A percentile compares a stretch with the other conserved stretches of the same genome.
These are phyloP conservation scores for Pseudomyrmex pallidus DNA, from an alignment of 1,140 invertebrate species.

Conservation along the genomic window DNA sequence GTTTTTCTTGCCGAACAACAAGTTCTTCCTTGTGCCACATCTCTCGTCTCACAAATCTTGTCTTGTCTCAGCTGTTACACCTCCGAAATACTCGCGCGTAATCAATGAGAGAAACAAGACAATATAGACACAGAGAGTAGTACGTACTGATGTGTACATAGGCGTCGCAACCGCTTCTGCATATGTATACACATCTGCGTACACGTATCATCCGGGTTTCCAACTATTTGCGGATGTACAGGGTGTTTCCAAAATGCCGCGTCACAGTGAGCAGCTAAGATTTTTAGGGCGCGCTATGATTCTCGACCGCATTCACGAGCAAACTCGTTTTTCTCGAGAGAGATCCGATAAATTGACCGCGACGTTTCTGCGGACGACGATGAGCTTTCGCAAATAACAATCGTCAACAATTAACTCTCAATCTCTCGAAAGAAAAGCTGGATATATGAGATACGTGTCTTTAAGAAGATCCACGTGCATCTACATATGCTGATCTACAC, in stretches of 20 bases:
- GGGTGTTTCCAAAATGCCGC: conserved; percentile 42
- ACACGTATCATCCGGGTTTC: conserved; percentile 19
- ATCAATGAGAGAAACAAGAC: conserved; percentile 64
- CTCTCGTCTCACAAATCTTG: conserved; percentile 71
- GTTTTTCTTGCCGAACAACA: conserved; percentile 7
- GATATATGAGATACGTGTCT: background rate
- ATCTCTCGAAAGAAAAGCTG: too few relatives aligned
- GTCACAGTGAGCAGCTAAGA: conserved; percentile 38
- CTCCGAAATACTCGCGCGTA: conserved; percentile 71
- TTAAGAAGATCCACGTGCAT: background rate
- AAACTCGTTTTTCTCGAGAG: background rate
- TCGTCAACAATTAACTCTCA: background rate
- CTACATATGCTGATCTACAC: background rate
- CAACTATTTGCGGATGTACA: conserved; percentile 18
- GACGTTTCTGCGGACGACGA: conserved; percentile 1
- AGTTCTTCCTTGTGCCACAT: conserved; percentile 38
- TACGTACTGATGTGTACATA: conserved; percentile 43
- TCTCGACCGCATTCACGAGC: conserved; percentile 40
- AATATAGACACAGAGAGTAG: background rate
- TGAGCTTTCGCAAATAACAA: background rate
- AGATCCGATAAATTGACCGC: conserved; percentile 20
- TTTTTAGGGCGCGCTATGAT: background rate
- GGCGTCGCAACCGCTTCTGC: conserved; percentile 45
- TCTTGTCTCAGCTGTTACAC: conserved; percentile 74
- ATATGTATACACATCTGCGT: conserved; percentile 48